Evolutionary conservation across 2,113 vertebrate genomes (phyloP).

Genomic region (Patagioenas fasciata): DNA sequence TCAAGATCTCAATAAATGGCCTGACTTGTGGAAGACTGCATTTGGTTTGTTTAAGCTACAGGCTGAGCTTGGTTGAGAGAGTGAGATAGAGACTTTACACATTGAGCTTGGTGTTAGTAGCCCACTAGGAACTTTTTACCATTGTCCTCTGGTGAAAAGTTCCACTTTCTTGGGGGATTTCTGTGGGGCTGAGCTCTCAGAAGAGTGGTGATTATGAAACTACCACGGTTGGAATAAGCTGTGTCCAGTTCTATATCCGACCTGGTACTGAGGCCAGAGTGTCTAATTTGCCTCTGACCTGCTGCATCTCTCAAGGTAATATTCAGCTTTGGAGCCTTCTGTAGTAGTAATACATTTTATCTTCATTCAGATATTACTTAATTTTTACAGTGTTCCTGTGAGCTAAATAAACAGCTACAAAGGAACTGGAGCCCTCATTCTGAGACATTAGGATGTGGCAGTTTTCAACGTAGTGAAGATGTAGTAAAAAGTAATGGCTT

Average conservation of each 20-base stretch:
- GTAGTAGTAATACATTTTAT: neutral
- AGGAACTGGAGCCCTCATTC: neutral
- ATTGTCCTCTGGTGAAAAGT: neutral
- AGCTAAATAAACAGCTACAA: neutral
- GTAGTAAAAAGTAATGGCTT: neutral
- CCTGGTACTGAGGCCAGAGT: neutral
- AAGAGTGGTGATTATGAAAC: neutral
- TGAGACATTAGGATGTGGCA: neutral
- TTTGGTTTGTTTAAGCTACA: neutral
- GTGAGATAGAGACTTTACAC: neutral
- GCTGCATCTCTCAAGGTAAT: neutral
- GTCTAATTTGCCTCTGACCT: neutral
- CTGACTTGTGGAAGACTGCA: neutral
- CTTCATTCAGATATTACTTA: neutral
- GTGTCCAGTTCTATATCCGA: neutral
- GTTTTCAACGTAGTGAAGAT: neutral
- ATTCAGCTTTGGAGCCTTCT: neutral
- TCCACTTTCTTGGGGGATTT: neutral
- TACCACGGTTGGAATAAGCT: neutral
- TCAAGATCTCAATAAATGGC: neutral
- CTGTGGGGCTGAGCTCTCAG: neutral
- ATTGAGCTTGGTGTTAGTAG: neutral
- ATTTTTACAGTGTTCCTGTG: constrained; percentile 5
- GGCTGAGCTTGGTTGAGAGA: neutral
- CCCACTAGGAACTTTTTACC: neutral